phyloP scores from a whole-genome alignment of 2,888 invertebrate genomes.

The Watsonalla cultraria region DNA sequence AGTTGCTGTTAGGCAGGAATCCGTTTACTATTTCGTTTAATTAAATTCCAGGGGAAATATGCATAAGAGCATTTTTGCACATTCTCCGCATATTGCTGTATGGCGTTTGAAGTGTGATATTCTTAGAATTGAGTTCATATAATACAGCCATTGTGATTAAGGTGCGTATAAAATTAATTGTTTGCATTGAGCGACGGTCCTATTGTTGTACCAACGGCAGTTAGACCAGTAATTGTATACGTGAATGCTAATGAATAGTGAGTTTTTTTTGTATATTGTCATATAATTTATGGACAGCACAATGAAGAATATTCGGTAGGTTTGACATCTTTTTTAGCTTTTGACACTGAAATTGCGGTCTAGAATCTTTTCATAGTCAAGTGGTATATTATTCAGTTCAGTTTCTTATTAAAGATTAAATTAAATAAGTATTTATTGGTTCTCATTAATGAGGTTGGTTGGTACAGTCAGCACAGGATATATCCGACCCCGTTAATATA shows the following conservation, averaged over 20 bases:
- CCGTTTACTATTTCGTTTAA: slow-evolving; percentile 31
- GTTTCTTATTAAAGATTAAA: no score
- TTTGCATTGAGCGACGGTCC: slow-evolving; percentile 29
- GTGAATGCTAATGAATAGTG: slow-evolving; percentile 68
- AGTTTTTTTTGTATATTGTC: slow-evolving; percentile 74
- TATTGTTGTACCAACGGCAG: no score
- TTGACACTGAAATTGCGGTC: no score
- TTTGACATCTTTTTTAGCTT: slow-evolving; percentile 47
- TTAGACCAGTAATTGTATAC: slow-evolving; percentile 42
- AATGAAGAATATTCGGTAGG: slow-evolving; percentile 61
- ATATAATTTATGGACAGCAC: slow-evolving; percentile 71
- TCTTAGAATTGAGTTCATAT: slow-evolving; percentile 27
- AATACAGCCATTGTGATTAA: slow-evolving; percentile 31
- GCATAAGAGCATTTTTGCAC: slow-evolving; percentile 7
- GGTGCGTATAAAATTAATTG: slow-evolving; percentile 57
- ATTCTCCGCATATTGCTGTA: slow-evolving; percentile 14
- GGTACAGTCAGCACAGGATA: no score
- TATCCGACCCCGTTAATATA: no score
- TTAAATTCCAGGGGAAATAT: slow-evolving; percentile 25
- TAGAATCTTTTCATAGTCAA: no score
- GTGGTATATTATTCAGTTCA: no score
- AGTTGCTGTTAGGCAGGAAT: slow-evolving; percentile 37
- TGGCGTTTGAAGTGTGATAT: slow-evolving; percentile 20
- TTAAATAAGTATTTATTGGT: no score
- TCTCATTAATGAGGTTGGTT: no score